Percentiles rank a stretch among this genome's conserved stretches.
These are phyloP conservation scores for Spatulosminthurus flaviceps DNA, from an alignment of 2,888 invertebrate species.

Conservation along the genomic window DNA sequence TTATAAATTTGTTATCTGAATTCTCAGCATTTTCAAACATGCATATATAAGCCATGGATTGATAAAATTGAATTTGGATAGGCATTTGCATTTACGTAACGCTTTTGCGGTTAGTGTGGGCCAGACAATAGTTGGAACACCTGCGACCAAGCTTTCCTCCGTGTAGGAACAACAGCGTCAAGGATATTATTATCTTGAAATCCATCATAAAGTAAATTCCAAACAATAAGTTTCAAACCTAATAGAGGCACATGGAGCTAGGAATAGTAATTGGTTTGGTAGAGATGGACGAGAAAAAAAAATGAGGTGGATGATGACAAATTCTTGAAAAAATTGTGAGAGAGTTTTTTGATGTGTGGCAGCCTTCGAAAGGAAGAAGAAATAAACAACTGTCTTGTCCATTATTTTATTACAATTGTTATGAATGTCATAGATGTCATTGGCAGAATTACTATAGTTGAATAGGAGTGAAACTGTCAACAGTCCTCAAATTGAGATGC, in stretches of 20 bases:
- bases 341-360: too few relatives aligned
- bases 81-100: not conserved
- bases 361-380: not conserved
- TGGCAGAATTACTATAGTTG: not conserved
- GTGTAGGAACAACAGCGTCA: not conserved
- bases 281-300: too few relatives aligned
- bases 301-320: not conserved
- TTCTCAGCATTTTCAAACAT: not conserved
- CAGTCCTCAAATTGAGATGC: not conserved
- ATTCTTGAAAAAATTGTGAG: not conserved
- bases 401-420: constrained; percentile 14
- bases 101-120: too few relatives aligned
- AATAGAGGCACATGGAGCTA: not conserved
- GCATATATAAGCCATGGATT: not conserved
- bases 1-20: too few relatives aligned
- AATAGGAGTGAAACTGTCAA: not conserved
- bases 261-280: not conserved
- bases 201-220: constrained; percentile 10
- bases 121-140: constrained; percentile 12
- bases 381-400: not conserved
- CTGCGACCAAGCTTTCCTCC: not conserved
- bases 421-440: not conserved
- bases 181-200: not conserved
- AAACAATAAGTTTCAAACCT: not conserved
- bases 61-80: not conserved